Percentiles rank a stretch among this genome's conserved stretches.
Conservation (phyloP, 1,140 invertebrate species). For the Acromyrmex heyeri region DNA sequence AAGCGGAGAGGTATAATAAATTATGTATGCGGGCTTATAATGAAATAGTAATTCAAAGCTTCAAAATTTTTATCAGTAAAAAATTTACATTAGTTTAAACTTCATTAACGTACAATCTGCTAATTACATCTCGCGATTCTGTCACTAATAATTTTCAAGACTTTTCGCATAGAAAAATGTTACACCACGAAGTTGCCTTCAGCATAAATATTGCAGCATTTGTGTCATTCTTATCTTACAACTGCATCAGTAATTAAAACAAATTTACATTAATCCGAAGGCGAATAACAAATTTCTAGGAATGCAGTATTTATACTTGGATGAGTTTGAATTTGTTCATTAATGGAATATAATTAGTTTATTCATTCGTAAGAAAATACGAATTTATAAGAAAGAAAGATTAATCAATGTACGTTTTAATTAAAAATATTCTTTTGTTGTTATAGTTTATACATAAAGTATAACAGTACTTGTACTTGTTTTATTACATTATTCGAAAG, state of each 20-base stretch:
- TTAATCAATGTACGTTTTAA: constrained; percentile 8
- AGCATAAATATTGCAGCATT: constrained; percentile 35
- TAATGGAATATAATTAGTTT: constrained; percentile 2
- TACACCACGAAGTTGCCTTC: constrained; percentile 24
- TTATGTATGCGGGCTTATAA: constrained; percentile 25
- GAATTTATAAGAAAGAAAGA: neutral
- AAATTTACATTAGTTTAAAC: constrained; percentile 38
- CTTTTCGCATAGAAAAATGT: constrained; percentile 4
- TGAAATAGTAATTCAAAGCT: constrained; percentile 22
- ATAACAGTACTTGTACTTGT: too few species aligned
- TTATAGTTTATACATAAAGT: neutral
- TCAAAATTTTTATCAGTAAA: constrained; percentile 32
- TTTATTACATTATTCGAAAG: constrained; percentile 46
- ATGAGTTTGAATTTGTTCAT: constrained; percentile 6
- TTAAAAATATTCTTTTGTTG: neutral
- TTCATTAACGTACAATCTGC: constrained; percentile 43
- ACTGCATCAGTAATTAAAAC: constrained; percentile 27
- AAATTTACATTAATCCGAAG: constrained; percentile 23
- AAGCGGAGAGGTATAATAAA: neutral
- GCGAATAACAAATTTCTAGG: constrained; percentile 1
- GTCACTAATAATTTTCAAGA: constrained; percentile 54
- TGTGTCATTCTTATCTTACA: constrained; percentile 25
- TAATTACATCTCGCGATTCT: constrained; percentile 59
- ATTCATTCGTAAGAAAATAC: neutral
- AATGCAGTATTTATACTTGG: constrained; percentile 13